Evolutionary conservation across 2,113 vertebrate species (phyloP).

Genomic region (Sus scrofa): T2T-Sscrofa CM000819.6:19513001-19513500

Average conservation of each 20-base stretch:
- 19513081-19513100: not conserved
- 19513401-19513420: not conserved
- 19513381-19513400: not conserved
- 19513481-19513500: not conserved
- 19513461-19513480: not conserved
- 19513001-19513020: not conserved
- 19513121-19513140: conserved; percentile 85
- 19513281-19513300: conserved; percentile 47
- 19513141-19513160: conserved; percentile 85
- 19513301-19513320: conserved; percentile 33
- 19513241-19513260: not conserved
- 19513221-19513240: not conserved
- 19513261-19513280: not conserved
- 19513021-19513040: not conserved
- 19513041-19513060: not conserved
- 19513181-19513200: conserved; percentile 67
- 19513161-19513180: conserved; percentile 86
- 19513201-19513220: conserved; percentile 8
- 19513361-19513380: conserved; percentile 25
- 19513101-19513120: conserved; percentile 82
- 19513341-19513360: conserved; percentile 54
- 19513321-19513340: not conserved
- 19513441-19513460: not conserved
- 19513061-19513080: not conserved
- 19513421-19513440: not conserved